Conservation (phyloP, 2,113 vertebrate species). For the Myiopsitta monachus region DNA sequence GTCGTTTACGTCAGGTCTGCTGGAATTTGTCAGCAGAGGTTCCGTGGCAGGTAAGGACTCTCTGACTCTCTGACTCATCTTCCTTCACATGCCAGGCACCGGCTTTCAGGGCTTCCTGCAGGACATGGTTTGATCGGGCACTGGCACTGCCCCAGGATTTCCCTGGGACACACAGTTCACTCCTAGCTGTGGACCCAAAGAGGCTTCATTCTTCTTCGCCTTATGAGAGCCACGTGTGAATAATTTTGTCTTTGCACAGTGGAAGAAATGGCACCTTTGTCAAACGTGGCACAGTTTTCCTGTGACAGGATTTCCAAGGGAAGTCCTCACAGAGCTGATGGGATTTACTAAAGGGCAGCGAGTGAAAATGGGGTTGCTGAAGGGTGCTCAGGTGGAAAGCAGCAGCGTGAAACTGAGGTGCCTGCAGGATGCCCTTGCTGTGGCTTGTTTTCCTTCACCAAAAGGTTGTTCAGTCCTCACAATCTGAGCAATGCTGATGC, state of each 20-base stretch:
- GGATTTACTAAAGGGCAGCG: background rate
- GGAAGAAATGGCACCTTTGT: background rate
- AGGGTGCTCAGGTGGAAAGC: background rate
- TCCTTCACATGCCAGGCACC: background rate
- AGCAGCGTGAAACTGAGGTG: background rate
- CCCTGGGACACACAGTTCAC: background rate
- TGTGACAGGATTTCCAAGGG: background rate
- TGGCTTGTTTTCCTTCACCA: background rate
- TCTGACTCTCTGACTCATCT: background rate
- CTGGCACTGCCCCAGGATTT: background rate
- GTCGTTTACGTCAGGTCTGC: too few species aligned
- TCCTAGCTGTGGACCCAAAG: too few species aligned
- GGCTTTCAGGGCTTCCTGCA: background rate
- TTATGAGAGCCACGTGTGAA: fast-evolving
- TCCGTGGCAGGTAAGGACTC: background rate
- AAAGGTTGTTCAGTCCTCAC: background rate
- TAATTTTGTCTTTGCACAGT: background rate
- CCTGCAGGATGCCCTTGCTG: background rate
- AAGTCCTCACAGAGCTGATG: background rate
- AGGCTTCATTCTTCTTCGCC: fast-evolving
- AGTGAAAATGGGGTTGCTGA: background rate
- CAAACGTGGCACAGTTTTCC: background rate
- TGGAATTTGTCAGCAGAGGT: background rate
- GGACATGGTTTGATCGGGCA: fast-evolving
- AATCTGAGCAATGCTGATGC: background rate